These are phyloP conservation scores for Epinotia brunnichana DNA, from an alignment of 2,888 invertebrate genomes.

Conservation along the genomic window DNA sequence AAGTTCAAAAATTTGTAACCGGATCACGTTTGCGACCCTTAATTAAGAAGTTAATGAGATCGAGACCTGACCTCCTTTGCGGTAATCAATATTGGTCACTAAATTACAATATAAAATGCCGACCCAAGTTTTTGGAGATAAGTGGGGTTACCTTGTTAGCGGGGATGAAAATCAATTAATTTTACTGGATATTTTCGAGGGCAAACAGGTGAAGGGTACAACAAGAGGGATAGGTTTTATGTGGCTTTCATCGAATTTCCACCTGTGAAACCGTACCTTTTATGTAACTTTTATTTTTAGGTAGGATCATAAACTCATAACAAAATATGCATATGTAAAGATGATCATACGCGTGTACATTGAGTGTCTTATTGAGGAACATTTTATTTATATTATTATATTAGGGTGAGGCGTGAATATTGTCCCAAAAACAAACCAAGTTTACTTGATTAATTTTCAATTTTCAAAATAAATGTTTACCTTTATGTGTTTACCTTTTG, in stretches of 20 bases:
- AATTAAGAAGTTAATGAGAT: conserved; percentile 80
- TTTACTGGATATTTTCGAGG: conserved; percentile 34
- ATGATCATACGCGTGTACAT: no score
- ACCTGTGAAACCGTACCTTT: not conserved
- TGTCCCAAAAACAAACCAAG: no score
- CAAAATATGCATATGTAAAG: no score
- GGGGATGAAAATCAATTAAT: conserved; percentile 49
- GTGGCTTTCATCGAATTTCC: conserved; percentile 16
- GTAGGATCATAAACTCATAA: not conserved
- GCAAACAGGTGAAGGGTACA: conserved; percentile 18
- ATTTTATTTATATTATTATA: no score
- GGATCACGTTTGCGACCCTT: conserved; percentile 70
- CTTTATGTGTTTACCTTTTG: no score
- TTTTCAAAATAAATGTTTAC: no score
- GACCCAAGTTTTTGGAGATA: conserved; percentile 46
- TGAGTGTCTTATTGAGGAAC: no score
- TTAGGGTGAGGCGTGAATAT: no score
- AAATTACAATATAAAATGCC: conserved; percentile 57
- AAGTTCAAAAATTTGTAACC: conserved; percentile 61
- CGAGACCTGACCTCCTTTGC: conserved; percentile 61
- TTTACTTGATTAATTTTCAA: no score
- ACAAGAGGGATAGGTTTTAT: conserved; percentile 14
- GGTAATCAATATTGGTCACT: conserved; percentile 67
- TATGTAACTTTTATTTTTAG: not conserved
- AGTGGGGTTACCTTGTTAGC: conserved; percentile 55